Percentiles rank a stretch among this genome's conserved stretches.
These are phyloP conservation scores for Pontoporia blainvillei DNA, from an alignment of 2,113 vertebrate species.

Conservation along the genomic window DNA sequence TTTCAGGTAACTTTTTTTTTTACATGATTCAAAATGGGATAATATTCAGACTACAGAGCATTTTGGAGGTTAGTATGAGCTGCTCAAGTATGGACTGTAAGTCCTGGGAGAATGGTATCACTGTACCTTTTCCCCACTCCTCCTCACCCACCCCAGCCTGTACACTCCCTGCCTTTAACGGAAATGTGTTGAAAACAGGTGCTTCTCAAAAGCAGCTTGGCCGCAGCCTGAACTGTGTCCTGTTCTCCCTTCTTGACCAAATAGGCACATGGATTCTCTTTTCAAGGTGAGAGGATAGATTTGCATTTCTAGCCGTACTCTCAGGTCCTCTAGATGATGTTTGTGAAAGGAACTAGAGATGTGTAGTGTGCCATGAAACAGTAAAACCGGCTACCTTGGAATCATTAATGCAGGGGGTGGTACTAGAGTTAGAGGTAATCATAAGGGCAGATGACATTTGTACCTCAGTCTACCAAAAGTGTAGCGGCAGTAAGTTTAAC, in stretches of 20 bases:
- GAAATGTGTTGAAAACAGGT: slow-evolving; percentile 19
- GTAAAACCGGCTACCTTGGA: neutral
- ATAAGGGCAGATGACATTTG: slow-evolving; percentile 1
- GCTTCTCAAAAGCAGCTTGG: neutral
- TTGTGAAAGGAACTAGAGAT: slow-evolving; percentile 13
- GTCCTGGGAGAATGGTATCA: neutral
- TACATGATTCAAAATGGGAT: slow-evolving; percentile 23
- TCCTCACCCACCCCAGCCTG: neutral
- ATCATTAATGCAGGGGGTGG: neutral
- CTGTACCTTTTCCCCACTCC: neutral
- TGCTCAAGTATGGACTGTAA: neutral
- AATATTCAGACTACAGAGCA: neutral
- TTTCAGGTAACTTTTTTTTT: slow-evolving; percentile 47
- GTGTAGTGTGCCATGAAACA: neutral
- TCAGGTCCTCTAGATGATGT: slow-evolving; percentile 3
- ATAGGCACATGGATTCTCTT: neutral
- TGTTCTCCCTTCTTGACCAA: neutral
- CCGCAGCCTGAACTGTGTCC: neutral
- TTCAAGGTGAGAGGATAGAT: neutral
- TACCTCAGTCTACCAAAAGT: neutral
- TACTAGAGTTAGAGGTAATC: neutral
- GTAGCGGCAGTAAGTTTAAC: neutral
- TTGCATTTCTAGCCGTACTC: neutral
- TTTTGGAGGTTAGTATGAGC: slow-evolving; percentile 24
- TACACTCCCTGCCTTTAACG: slow-evolving; percentile 15